Evolutionary conservation across 2,113 vertebrate species (phyloP).

Genomic region (Perca fluviatilis): DNA sequence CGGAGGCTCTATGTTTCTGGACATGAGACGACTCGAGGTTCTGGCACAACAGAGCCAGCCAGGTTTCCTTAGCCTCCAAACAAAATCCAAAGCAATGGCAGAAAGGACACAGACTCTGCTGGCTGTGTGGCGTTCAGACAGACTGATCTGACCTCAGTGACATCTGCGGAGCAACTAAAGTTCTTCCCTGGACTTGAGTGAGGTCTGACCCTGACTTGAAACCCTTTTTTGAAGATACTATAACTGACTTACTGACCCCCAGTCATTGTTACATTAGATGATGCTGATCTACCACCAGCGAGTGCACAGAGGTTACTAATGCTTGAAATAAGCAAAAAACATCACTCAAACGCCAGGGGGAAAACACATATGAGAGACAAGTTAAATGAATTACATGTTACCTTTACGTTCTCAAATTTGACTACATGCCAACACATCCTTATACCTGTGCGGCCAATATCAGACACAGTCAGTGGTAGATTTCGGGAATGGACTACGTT

Average conservation of each 20-base stretch:
- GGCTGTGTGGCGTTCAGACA: neutral
- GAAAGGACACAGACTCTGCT: neutral
- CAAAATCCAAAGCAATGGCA: neutral
- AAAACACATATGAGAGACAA: neutral
- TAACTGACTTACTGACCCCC: slow-evolving; percentile 8
- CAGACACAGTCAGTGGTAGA: too few relatives aligned
- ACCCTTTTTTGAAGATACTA: slow-evolving; percentile 7
- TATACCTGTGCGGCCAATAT: too few relatives aligned
- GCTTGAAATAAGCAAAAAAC: neutral
- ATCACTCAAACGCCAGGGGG: neutral
- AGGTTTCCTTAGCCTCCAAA: slow-evolving; percentile 14
- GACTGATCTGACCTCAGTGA: slow-evolving; percentile 7
- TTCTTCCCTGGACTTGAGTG: neutral
- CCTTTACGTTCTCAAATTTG: neutral
- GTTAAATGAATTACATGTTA: neutral
- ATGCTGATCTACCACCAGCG: neutral
- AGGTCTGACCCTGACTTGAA: neutral
- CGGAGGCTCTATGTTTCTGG: slow-evolving; percentile 28
- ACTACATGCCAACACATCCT: too few relatives aligned
- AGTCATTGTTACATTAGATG: neutral
- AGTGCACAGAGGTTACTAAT: neutral
- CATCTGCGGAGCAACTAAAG: neutral
- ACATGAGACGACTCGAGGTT: slow-evolving; percentile 11
- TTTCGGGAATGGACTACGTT: neutral
- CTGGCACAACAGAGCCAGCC: neutral